Percentiles rank a stretch among this genome's conserved stretches.
phyloP scores from a whole-genome alignment of 1,140 invertebrate genomes.

The Drosophila nigrodunni region DNA sequence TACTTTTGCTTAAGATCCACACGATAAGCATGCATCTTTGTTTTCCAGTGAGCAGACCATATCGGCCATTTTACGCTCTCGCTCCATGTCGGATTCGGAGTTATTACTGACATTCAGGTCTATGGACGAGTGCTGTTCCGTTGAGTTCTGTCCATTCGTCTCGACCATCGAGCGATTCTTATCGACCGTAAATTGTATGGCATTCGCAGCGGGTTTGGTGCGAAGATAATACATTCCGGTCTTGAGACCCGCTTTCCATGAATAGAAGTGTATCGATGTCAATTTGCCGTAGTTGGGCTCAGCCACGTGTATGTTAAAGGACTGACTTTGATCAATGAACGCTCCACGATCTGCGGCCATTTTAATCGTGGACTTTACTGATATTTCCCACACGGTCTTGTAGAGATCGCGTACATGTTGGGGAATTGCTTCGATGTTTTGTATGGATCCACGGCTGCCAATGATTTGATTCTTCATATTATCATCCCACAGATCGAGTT shows the following conservation, averaged over 20 bases:
- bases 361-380: conserved; percentile 96
- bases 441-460: conserved; percentile 96
- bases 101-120: conserved; percentile 12
- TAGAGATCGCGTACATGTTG: conserved; percentile 95
- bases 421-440: conserved; percentile 95
- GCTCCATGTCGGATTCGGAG: conserved; percentile 63
- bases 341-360: conserved; percentile 99
- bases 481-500: conserved; percentile 96
- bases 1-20: conserved; percentile 85
- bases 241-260: conserved; percentile 98
- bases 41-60: conserved; percentile 95
- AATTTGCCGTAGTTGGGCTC: conserved; percentile 97
- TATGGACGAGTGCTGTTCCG: conserved; percentile 18
- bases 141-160: conserved; percentile 37
- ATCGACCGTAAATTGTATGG: conserved; percentile 99
- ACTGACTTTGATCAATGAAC: conserved; percentile 99
- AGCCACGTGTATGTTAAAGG: conserved; percentile 98
- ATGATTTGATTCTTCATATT: conserved; percentile 99
- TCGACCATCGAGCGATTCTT: conserved; percentile 88
- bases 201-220: conserved; percentile 97
- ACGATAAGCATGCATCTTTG: conserved; percentile 95
- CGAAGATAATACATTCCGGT: conserved; percentile 99
- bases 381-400: conserved; percentile 99
- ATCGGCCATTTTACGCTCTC: conserved; percentile 89
- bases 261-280: conserved; percentile 99